A percentile compares a stretch with the other conserved stretches of the same genome.
Evolutionary conservation across 2,888 invertebrate species (phyloP).

Genomic region (Mellilla xanthometata): DNA sequence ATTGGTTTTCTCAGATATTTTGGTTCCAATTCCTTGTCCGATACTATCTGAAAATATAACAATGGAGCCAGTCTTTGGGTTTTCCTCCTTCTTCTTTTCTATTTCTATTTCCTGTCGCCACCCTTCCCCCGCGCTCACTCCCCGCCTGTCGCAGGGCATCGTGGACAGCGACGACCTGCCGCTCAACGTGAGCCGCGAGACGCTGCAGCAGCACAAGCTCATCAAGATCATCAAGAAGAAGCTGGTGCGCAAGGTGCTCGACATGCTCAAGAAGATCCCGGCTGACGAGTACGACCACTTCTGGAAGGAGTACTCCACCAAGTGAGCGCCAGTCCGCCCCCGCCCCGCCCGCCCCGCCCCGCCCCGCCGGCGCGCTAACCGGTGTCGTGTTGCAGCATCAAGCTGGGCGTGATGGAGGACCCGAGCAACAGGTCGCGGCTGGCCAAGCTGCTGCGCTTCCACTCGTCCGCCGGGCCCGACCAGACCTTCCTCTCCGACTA

Average conservation of each 20-base stretch:
- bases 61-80: no score
- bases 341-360: no score
- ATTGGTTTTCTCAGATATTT: no score
- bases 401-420: constrained; percentile 98
- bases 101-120: no score
- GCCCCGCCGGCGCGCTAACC: no score
- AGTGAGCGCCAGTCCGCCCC: no score
- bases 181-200: constrained; percentile 98
- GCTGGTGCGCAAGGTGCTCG: constrained; percentile 96
- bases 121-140: no score
- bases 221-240: constrained; percentile 99
- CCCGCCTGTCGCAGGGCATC: constrained; percentile 88
- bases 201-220: constrained; percentile 98
- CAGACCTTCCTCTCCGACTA: constrained; percentile 93
- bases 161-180: constrained; percentile 99
- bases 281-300: constrained; percentile 95
- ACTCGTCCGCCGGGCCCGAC: constrained; percentile 87
- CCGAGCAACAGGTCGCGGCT: constrained; percentile 97
- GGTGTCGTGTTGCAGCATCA: no score
- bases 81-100: no score
- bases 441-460: constrained; percentile 96
- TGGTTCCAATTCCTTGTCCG: no score
- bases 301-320: constrained; percentile 99
- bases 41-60: no score
- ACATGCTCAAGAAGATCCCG: constrained; percentile 98